Evolutionary conservation across 1,140 invertebrate species (phyloP), one percentile per base, ranked within the genome.

Genomic region (Pogonus chalceus): DNA sequence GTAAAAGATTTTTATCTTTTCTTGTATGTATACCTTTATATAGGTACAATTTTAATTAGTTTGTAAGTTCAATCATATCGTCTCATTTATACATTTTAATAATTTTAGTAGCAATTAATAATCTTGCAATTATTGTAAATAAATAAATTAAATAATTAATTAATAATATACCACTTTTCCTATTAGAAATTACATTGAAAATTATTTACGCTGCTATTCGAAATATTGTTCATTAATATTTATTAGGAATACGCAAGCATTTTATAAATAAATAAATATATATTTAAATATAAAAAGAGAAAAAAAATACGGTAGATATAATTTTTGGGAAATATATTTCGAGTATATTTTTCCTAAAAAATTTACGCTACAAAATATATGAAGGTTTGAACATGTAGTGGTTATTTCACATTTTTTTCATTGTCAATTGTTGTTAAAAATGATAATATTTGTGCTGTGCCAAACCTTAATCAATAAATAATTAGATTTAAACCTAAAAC

Each of bases 121-220:
- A 43, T 43, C 37, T 43, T 43, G 3, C 37, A 43, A 18, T 43
- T 43, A 43, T 43, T 43, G 37, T 12, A 43, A 31, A 31, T 31
- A 31, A 31, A 7, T 7, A 31, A 7, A 31, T 7, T 7, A 31
- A 7, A 31, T 31, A 31, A 14, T 31, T 31, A 31, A 7, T 4
- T 31, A n/a, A n/a, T n/a, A n/a, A n/a, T 7, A 14, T 14, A 31
- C 26, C 4, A 31, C 9, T 12, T 43, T 43, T 43, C 37, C 37
- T 43, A 43, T 18, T 43, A 43, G 37, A 9, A 12, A 18, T 43
- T 10, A 43, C 18, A 4, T 43, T 4, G 37, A 43, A 31, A 31
- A 31, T 31, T 4, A 31, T 7, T 31, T 7, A 4, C 18, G 37
- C 37, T 9, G 37, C 37, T 43, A 43, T 12, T 43, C 18, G 37